These are phyloP conservation scores for Phylloscopus trochilus DNA, from an alignment of 2,113 vertebrate species.

Conservation along the genomic window DNA sequence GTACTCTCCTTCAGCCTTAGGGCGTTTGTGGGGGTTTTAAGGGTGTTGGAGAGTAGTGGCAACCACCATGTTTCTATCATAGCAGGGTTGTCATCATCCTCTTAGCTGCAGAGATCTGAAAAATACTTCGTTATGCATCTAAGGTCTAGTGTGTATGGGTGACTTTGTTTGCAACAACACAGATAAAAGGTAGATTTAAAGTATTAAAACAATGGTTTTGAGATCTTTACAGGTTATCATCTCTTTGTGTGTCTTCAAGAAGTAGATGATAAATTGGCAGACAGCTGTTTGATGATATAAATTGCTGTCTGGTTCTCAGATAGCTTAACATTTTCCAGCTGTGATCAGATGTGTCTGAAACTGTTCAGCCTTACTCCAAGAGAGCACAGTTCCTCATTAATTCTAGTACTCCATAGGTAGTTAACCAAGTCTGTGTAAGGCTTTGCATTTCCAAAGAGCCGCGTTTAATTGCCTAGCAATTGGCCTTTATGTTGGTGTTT, in stretches of 20 bases:
- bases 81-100: background rate
- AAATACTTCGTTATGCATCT: background rate
- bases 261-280: background rate
- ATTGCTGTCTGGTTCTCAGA: background rate
- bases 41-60: background rate
- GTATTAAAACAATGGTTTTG: background rate
- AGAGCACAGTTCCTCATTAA: conserved; percentile 1
- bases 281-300: conserved; percentile 16
- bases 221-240: background rate
- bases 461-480: background rate
- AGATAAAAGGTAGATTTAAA: background rate
- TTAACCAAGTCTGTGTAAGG: background rate
- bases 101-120: background rate
- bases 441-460: background rate
- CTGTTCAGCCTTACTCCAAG: background rate
- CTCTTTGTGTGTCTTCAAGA: background rate
- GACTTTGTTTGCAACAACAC: background rate
- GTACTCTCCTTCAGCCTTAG: background rate
- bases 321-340: background rate
- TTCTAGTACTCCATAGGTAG: background rate
- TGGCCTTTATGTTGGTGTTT: background rate
- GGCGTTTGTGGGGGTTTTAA: background rate
- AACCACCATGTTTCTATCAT: background rate
- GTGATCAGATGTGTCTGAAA: background rate
- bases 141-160: background rate